Conservation (phyloP, 2,888 invertebrate species). For the Drosophila demipolita region DNA sequence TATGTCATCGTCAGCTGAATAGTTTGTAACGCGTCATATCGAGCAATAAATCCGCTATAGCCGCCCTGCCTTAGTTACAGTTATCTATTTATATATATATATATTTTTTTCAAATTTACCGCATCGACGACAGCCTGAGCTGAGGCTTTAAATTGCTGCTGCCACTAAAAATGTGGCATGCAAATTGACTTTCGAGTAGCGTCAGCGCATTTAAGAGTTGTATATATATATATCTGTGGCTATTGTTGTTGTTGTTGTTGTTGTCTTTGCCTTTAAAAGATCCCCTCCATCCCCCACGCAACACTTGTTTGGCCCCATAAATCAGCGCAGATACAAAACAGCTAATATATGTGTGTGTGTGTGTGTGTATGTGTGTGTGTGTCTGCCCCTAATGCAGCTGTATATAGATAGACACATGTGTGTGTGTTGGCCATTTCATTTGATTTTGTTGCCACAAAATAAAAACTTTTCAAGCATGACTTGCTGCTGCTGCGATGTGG, state of each 20-base stretch:
- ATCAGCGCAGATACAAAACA: constrained; percentile 69
- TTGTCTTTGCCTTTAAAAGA: constrained; percentile 3
- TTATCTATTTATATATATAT: constrained; percentile 28
- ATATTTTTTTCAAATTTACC: constrained; percentile 80
- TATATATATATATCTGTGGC: constrained; percentile 17
- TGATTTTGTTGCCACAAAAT: constrained; percentile 75
- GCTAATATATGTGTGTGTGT: constrained; percentile 32
- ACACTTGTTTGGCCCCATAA: constrained; percentile 60
- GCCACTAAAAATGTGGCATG: constrained; percentile 66
- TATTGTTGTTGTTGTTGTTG: constrained; percentile 11
- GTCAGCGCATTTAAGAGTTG: constrained; percentile 60
- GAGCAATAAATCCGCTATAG: constrained; percentile 66
- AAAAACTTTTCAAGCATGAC: constrained; percentile 78
- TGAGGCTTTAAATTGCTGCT: constrained; percentile 37
- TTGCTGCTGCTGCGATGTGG: constrained; percentile 65
- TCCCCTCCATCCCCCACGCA: neutral
- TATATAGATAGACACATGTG: neutral
- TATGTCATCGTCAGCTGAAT: constrained; percentile 35
- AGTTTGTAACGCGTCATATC: constrained; percentile 49
- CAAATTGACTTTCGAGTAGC: constrained; percentile 77
- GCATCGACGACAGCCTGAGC: constrained; percentile 71
- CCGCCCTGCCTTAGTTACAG: constrained; percentile 36
- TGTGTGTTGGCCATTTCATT: constrained; percentile 68
- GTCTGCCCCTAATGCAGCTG: constrained; percentile 58
- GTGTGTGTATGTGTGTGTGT: constrained; percentile 20